These are phyloP conservation scores for Hoplostethus mediterraneus DNA, from an alignment of 2,797 vertebrate genomes.

Conservation along the genomic window DNA sequence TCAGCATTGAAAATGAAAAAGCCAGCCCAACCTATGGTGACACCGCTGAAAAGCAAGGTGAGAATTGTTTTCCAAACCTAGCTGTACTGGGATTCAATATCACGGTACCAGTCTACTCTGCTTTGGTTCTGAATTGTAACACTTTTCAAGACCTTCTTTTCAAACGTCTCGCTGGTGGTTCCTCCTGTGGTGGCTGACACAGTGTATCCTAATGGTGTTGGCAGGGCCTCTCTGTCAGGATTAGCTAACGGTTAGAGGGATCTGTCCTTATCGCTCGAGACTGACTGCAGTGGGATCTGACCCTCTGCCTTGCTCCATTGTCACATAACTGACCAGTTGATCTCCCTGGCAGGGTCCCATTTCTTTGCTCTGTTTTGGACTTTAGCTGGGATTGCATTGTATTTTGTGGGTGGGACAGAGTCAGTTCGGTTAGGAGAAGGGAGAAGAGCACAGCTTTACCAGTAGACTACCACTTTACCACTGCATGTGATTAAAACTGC, in stretches of 20 bases:
- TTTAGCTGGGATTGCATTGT: background rate
- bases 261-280: conserved; percentile 69
- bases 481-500: conserved; percentile 19
- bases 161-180: conserved; percentile 32
- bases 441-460: background rate
- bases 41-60: background rate
- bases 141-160: conserved; percentile 44
- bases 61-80: conserved; percentile 1
- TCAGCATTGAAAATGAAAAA: background rate
- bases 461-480: conserved; percentile 5
- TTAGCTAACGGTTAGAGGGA: conserved; percentile 68
- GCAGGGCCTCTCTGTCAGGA: conserved; percentile 71
- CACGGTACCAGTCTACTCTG: background rate
- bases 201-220: conserved; percentile 75
- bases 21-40: background rate
- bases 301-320: conserved; percentile 45
- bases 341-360: conserved; percentile 23
- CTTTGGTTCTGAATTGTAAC: conserved; percentile 29
- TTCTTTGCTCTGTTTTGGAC: background rate
- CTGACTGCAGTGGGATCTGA: conserved; percentile 59
- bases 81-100: background rate
- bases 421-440: background rate
- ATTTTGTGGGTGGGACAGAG: background rate
- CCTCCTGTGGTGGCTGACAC: conserved; percentile 39
- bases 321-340: conserved; percentile 62